These are phyloP conservation scores for Hycleus phaleratus DNA, from an alignment of 1,140 invertebrate genomes.

Conservation along the genomic window DNA sequence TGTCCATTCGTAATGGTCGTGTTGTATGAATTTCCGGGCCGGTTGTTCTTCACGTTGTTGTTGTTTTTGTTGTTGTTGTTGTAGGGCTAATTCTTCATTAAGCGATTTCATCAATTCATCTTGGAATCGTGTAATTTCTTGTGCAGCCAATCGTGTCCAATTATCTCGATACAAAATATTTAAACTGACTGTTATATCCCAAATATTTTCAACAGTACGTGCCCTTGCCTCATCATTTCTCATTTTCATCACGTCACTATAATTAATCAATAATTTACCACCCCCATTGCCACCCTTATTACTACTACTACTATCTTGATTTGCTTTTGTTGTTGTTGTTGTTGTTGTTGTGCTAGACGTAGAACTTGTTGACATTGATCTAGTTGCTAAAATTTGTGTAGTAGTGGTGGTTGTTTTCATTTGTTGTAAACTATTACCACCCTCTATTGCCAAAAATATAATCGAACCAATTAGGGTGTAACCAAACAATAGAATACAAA, in stretches of 20 bases:
- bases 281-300: too few species aligned
- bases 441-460: conserved; percentile 86
- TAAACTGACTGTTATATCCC: conserved; percentile 88
- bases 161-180: conserved; percentile 93
- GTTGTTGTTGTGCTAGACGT: conserved; percentile 11
- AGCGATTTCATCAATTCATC: conserved; percentile 73
- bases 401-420: conserved; percentile 52
- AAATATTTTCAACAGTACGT: conserved; percentile 79
- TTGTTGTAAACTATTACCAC: conserved; percentile 56
- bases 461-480: conserved; percentile 89
- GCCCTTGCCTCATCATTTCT: conserved; percentile 57
- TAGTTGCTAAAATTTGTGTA: conserved; percentile 16
- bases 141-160: conserved; percentile 79
- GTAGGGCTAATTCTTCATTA: conserved; percentile 62
- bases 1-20: conserved; percentile 71
- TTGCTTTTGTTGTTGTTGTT: conserved; percentile 20
- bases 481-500: conserved; percentile 76
- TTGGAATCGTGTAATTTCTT: conserved; percentile 85
- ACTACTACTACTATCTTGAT: background rate
- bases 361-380: conserved; percentile 23
- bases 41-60: conserved; percentile 24
- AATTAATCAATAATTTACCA: conserved; percentile 23
- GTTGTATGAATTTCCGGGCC: background rate
- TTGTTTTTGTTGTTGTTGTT: conserved; percentile 35
- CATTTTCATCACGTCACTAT: conserved; percentile 34